Evolutionary conservation across 2,113 vertebrate species (phyloP), one percentile per base, ranked within the genome.

Genomic region (Terrapene triunguis): DNA sequence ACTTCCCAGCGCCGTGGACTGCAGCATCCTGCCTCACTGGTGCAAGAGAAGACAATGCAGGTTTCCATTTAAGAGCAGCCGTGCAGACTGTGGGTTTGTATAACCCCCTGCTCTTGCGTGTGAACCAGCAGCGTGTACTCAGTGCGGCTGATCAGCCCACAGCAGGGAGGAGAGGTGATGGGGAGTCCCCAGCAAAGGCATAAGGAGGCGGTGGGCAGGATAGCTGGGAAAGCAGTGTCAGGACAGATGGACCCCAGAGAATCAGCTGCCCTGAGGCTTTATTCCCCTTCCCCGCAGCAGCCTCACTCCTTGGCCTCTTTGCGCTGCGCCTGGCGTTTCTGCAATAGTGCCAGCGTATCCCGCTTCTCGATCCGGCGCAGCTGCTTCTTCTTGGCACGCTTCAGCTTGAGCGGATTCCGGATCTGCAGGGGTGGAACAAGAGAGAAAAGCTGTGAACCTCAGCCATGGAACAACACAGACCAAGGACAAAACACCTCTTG

Each of bases 331-430:
- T 96, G 96, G 0, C 50, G 74, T 81, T 97, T 98, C 97, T 99
- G 99, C 80, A 99, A 97, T 96, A 98, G 89, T 4, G 98, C 95
- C 90, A 99, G 97, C 0, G 99, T 99, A 92, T 99, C 99, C 91
- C 99, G 97, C 97, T 99, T 99, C 95, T 99, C 98, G 5, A 99
- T 97, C 62, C 98, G 98, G 80, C 99, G 98, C 32, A 99, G 98
- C 29, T 99, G 99, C 94, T 99, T 98, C 98, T 99, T 99, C 98
- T 99, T 99, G 38, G 99, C 99, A 85, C 99, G 98, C 98, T 99
- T 99, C 65, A 99, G 98, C 96, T 99, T 99, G 59, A 99, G 8
- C 0, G 99, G 99, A 96, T 99, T 99, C 8, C 98, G 98, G 98
- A 99, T 99, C 99, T 99, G 97, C 44, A 85, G 10, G 32, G 27